A percentile compares a stretch with the other conserved stretches of the same genome.
phyloP scores from a whole-genome alignment of 2,113 vertebrate genomes.

The Sinocyclocheilus maitianheensis region DNA sequence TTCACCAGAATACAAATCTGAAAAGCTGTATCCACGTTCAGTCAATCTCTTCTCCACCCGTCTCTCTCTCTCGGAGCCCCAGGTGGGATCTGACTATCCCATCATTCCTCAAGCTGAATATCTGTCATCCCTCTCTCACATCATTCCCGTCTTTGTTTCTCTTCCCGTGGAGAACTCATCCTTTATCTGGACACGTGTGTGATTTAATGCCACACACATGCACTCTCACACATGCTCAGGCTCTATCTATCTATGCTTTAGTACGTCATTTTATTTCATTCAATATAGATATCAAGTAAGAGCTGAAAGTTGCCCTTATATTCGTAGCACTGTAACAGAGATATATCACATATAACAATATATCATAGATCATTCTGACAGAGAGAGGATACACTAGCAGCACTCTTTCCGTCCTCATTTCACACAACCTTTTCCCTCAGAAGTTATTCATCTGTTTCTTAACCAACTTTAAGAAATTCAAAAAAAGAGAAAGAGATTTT shows the following conservation, averaged over 20 bases:
- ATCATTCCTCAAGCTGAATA: constrained; percentile 23
- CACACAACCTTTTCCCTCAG: neutral
- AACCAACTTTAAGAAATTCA: neutral
- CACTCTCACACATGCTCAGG: neutral
- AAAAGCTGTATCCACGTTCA: neutral
- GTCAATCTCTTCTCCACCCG: neutral
- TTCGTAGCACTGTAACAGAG: neutral
- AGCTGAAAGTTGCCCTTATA: neutral
- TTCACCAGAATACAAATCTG: constrained; percentile 17
- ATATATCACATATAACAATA: constrained; percentile 14
- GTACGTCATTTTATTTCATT: neutral
- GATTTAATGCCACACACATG: constrained; percentile 21
- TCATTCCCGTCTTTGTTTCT: constrained; percentile 3
- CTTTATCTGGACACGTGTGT: constrained; percentile 13
- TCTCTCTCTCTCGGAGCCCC: neutral
- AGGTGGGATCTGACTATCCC: constrained; percentile 18
- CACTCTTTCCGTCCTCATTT: neutral
- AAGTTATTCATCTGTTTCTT: neutral
- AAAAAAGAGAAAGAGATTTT: neutral
- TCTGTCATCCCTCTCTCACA: constrained; percentile 17
- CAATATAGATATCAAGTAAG: constrained; percentile 12
- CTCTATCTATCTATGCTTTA: neutral
- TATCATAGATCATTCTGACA: constrained; percentile 28
- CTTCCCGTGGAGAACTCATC: neutral
- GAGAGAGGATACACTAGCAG: constrained; percentile 2